Evolutionary conservation across 2,797 vertebrate genomes (phyloP).

Genomic region (Melanotaenia pygmaea): DNA sequence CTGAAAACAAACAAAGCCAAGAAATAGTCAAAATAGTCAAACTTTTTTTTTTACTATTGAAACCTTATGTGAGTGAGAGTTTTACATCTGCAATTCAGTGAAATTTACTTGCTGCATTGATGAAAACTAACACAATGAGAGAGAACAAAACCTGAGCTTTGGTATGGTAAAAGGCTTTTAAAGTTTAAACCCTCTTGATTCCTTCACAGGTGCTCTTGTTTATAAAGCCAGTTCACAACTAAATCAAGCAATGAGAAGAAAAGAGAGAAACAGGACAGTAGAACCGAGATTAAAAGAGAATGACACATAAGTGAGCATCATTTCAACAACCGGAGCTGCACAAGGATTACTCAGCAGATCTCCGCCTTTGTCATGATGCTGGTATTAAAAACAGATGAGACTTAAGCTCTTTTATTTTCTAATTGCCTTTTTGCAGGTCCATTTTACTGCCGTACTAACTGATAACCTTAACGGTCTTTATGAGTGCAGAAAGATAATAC

Average conservation of each 20-base stretch:
- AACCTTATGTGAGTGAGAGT: conserved; percentile 21
- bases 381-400: conserved; percentile 28
- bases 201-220: conserved; percentile 3
- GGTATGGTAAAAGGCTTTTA: conserved; percentile 33
- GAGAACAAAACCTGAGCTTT: conserved; percentile 6
- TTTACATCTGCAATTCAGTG: conserved; percentile 29
- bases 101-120: conserved; percentile 21
- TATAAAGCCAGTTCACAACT: conserved; percentile 11
- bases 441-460: conserved; percentile 27
- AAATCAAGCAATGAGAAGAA: not conserved
- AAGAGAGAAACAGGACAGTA: not conserved
- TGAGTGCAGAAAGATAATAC: not conserved
- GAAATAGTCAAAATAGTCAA: conserved; percentile 5
- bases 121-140: conserved; percentile 35
- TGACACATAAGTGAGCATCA: not conserved
- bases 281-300: not conserved
- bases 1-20: conserved; percentile 69
- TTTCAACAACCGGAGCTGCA: not conserved
- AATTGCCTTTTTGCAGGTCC: conserved; percentile 20
- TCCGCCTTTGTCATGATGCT: conserved; percentile 30
- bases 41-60: conserved; percentile 18
- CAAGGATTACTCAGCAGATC: conserved; percentile 36
- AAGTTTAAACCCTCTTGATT: conserved; percentile 34
- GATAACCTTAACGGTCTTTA: conserved; percentile 7
- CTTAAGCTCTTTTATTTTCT: conserved; percentile 22